phyloP scores from a whole-genome alignment of 1,140 invertebrate genomes.

The Drosophila bipectinata region DNA sequence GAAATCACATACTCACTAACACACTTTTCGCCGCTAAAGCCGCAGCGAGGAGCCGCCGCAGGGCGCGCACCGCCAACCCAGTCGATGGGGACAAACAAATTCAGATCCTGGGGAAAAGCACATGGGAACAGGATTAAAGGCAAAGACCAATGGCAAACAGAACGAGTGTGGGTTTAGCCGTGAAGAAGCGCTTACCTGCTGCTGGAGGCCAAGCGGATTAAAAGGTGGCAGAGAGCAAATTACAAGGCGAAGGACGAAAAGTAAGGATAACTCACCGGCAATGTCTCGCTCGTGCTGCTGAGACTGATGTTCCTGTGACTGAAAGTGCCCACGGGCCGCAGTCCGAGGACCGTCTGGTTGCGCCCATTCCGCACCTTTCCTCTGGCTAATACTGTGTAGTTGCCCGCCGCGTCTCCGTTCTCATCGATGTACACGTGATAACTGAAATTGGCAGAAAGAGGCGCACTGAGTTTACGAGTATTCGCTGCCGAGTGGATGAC shows the following conservation, averaged over 20 bases:
- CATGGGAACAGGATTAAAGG: conserved; percentile 6
- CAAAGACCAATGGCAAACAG: neutral
- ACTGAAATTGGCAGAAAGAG: conserved; percentile 83
- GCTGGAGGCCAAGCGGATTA: conserved; percentile 43
- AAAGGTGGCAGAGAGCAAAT: conserved; percentile 23
- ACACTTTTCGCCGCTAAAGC: conserved; percentile 96
- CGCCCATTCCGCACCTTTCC: conserved; percentile 60
- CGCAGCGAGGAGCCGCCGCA: conserved; percentile 96
- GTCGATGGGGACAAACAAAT: conserved; percentile 88
- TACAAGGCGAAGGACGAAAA: conserved; percentile 20
- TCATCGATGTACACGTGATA: conserved; percentile 97
- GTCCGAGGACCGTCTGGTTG: conserved; percentile 86
- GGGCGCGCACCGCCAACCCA: conserved; percentile 93
- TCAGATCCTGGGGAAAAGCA: conserved; percentile 86
- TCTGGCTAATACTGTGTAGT: conserved; percentile 94
- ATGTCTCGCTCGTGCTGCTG: conserved; percentile 83
- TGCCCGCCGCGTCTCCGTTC: conserved; percentile 97
- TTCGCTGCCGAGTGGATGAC: neutral
- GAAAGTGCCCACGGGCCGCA: conserved; percentile 91
- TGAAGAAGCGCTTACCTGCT: conserved; percentile 65
- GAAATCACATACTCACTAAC: conserved; percentile 87
- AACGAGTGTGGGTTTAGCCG: conserved; percentile 4
- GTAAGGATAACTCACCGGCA: conserved; percentile 85
- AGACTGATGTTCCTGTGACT: conserved; percentile 83
- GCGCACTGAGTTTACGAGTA: conserved; percentile 12